These are phyloP conservation scores for Xestobium rufovillosum DNA, from an alignment of 2,888 invertebrate species.

Conservation along the genomic window DNA sequence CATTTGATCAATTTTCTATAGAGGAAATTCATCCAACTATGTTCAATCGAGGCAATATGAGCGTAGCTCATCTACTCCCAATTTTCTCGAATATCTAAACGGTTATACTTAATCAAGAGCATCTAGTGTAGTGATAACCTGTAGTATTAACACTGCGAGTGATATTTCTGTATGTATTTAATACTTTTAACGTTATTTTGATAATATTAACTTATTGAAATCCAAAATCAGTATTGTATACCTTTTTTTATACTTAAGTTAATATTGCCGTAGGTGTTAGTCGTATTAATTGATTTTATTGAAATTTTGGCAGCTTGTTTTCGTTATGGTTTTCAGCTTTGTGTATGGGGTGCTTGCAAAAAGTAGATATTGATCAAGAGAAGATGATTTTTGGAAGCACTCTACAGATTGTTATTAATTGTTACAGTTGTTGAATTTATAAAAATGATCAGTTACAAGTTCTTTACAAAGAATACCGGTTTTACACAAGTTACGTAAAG, in stretches of 20 bases:
- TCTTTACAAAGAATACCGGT: too few species aligned
- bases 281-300: neutral
- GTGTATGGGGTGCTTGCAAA: too few species aligned
- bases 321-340: neutral
- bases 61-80: neutral
- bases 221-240: conserved; percentile 43
- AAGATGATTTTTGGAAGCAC: neutral
- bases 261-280: neutral
- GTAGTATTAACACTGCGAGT: conserved; percentile 26
- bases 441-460: too few species aligned
- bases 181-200: conserved; percentile 25
- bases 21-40: neutral
- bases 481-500: too few species aligned
- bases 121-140: conserved; percentile 24
- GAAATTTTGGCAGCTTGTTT: neutral
- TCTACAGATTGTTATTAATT: neutral
- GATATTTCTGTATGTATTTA: conserved; percentile 26
- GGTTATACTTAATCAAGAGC: neutral
- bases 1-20: too few species aligned
- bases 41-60: neutral
- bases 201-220: conserved; percentile 32
- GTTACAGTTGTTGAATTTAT: too few species aligned
- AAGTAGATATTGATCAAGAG: too few species aligned
- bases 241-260: conserved; percentile 32
- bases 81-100: neutral